phyloP scores from a whole-genome alignment of 1,140 invertebrate genomes.

The Phymorhynchus buccinoides region DNA sequence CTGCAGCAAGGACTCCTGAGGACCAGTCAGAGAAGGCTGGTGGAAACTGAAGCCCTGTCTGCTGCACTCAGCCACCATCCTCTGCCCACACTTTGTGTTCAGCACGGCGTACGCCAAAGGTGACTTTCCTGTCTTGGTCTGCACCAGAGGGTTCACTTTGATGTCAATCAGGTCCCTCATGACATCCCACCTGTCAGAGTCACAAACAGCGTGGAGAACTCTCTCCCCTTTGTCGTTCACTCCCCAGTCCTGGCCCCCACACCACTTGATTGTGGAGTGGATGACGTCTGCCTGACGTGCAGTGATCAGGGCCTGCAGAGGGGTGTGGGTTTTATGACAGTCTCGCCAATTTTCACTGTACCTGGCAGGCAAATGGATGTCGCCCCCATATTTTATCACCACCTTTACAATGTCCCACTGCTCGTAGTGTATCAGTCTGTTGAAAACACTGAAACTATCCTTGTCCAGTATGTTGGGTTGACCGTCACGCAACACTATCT shows the following conservation, averaged over 20 bases:
- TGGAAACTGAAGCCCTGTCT: neutral
- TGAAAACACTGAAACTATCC: neutral
- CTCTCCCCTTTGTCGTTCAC: slow-evolving; percentile 1
- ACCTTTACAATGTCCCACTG: slow-evolving; percentile 9
- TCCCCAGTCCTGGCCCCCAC: neutral
- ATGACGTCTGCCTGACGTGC: neutral
- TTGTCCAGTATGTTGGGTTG: neutral
- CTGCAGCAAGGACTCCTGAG: neutral
- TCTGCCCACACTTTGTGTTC: neutral
- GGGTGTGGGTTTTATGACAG: neutral
- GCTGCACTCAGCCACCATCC: slow-evolving; percentile 7
- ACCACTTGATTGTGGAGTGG: neutral
- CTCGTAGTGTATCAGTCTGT: neutral
- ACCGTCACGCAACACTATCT: neutral
- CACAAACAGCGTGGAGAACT: slow-evolving; percentile 1
- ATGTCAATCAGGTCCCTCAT: neutral
- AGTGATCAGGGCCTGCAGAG: neutral
- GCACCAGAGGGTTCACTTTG: slow-evolving; percentile 1
- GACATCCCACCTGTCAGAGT: neutral
- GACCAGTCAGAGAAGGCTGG: neutral
- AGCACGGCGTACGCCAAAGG: slow-evolving; percentile 3
- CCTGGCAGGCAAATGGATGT: neutral
- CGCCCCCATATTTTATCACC: neutral
- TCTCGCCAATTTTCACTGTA: neutral
- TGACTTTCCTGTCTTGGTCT: neutral